Conservation (phyloP, 2,888 invertebrate genomes). For the Psylliodes chrysocephalus region DNA sequence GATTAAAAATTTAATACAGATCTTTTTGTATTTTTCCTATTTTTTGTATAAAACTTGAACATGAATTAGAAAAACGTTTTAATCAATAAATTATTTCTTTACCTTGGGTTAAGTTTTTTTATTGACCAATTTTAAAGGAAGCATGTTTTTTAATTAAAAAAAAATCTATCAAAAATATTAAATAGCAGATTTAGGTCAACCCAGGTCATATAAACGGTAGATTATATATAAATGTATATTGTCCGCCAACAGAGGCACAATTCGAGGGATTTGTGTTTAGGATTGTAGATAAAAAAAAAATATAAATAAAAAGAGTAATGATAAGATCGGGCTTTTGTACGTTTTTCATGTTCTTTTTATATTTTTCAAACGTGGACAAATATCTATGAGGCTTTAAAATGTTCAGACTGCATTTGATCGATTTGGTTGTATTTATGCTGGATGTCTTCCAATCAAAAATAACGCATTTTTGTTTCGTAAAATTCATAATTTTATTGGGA, state of each 20-base stretch:
- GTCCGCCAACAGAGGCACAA: constrained; percentile 41
- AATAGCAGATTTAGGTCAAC: constrained; percentile 23
- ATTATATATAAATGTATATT: constrained; percentile 55
- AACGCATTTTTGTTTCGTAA: no score
- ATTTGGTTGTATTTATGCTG: no score
- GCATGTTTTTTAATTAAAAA: no score
- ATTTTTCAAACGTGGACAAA: constrained; percentile 42
- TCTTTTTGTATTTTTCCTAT: no score
- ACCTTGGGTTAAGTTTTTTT: no score
- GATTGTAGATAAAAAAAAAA: constrained; percentile 62
- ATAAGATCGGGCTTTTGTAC: constrained; percentile 50
- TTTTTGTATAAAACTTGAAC: no score
- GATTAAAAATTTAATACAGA: no score
- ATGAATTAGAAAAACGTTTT: no score
- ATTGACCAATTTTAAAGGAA: no score
- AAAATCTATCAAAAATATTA: constrained; percentile 1
- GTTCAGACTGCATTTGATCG: constrained; percentile 17
- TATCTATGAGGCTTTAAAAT: constrained; percentile 37
- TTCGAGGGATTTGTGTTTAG: constrained; percentile 60
- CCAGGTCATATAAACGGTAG: constrained; percentile 44
- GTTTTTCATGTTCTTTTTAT: constrained; percentile 42
- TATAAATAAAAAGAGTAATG: constrained; percentile 47
- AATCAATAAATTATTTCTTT: no score
- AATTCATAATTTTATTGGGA: no score
- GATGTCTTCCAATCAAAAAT: no score